phyloP scores from a whole-genome alignment of 2,113 vertebrate species.

The Mustelus asterias region DNA sequence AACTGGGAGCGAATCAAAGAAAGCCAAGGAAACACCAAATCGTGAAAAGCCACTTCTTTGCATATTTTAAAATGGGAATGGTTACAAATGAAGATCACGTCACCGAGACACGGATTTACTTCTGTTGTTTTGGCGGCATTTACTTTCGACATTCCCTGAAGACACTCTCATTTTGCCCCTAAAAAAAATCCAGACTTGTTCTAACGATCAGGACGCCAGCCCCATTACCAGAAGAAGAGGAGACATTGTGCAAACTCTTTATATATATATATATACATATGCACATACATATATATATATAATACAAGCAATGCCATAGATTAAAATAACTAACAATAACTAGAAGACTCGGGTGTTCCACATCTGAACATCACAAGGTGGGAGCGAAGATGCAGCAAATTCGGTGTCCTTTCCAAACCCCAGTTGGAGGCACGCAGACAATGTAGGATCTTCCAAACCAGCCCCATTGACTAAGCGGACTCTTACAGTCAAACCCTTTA shows the following conservation, averaged over 20 bases:
- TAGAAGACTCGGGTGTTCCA: too few relatives aligned
- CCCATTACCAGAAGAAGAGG: too few relatives aligned
- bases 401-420: not conserved
- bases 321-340: too few relatives aligned
- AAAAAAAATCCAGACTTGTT: not conserved
- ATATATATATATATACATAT: too few relatives aligned
- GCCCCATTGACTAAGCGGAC: too few relatives aligned
- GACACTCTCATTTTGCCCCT: not conserved
- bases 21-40: not conserved
- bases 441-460: not conserved
- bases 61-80: not conserved
- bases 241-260: not conserved
- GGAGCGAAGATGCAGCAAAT: not conserved
- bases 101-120: not conserved
- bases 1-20: too few relatives aligned
- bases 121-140: not conserved
- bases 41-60: not conserved
- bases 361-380: not conserved
- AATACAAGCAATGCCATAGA: not conserved
- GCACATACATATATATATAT: too few relatives aligned
- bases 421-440: not conserved
- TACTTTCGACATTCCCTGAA: not conserved
- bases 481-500: not conserved
- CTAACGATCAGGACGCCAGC: not conserved
- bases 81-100: not conserved